Conservation (phyloP, 2,888 invertebrate genomes). For the Zelleria hepariella region DNA sequence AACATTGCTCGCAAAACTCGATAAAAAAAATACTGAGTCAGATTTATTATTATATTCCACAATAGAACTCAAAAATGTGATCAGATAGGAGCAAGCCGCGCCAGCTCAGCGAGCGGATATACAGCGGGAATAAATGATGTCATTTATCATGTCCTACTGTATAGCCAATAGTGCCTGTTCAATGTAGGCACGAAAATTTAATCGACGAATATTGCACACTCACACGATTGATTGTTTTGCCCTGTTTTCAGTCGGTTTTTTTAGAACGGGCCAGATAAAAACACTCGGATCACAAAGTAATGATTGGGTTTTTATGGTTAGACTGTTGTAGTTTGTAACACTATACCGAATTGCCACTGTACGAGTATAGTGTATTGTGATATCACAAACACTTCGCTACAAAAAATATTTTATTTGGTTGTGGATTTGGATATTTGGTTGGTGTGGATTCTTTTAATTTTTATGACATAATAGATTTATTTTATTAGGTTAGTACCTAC, state of each 20-base stretch:
- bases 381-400: too few species aligned
- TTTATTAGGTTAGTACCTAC: too few species aligned
- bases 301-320: too few species aligned
- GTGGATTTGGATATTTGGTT: too few species aligned
- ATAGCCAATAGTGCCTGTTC: neutral
- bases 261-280: neutral
- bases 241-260: neutral
- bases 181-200: constrained; percentile 5
- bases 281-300: neutral
- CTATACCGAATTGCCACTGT: too few species aligned
- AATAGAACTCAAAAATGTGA: neutral
- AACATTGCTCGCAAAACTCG: too few species aligned
- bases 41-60: neutral
- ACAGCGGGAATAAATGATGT: constrained; percentile 8
- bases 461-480: too few species aligned
- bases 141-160: constrained; percentile 6
- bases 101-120: neutral
- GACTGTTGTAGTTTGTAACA: too few species aligned
- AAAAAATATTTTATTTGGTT: too few species aligned
- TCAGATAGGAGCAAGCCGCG: neutral
- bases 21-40: too few species aligned
- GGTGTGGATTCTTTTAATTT: too few species aligned
- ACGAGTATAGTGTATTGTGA: too few species aligned
- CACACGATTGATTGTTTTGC: constrained; percentile 1
- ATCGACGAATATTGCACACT: constrained; percentile 9